Evolutionary conservation across 2,797 vertebrate species (phyloP).

Genomic region (Synaphobranchus kaupii): DNA sequence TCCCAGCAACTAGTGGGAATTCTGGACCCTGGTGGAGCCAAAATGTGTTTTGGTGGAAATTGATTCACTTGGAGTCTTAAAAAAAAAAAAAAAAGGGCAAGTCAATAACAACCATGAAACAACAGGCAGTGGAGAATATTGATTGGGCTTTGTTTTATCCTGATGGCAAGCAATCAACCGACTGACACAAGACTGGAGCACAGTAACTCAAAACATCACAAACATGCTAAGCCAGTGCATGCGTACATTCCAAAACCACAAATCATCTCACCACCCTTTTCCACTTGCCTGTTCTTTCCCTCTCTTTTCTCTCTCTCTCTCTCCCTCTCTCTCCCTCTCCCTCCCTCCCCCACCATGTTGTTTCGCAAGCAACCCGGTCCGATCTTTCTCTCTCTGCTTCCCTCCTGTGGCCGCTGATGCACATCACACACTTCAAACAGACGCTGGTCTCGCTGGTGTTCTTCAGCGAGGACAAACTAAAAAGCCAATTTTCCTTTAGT

Average conservation of each 20-base stretch:
- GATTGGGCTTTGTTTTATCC: conserved; percentile 21
- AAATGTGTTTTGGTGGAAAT: conserved; percentile 36
- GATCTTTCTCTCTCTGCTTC: conserved; percentile 68
- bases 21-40: conserved; percentile 47
- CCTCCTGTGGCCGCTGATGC: conserved; percentile 60
- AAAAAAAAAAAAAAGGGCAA: neutral
- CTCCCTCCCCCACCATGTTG: conserved; percentile 65
- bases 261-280: conserved; percentile 6
- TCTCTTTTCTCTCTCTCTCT: conserved; percentile 28
- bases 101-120: conserved; percentile 31
- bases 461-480: neutral
- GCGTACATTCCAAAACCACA: neutral
- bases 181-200: neutral
- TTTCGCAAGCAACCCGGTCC: conserved; percentile 21
- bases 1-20: conserved; percentile 35
- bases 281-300: conserved; percentile 48
- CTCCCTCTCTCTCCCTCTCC: conserved; percentile 63
- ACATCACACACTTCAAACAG: conserved; percentile 36
- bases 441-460: neutral
- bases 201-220: neutral
- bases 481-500: neutral
- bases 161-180: neutral
- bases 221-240: neutral
- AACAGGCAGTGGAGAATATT: conserved; percentile 18
- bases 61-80: conserved; percentile 27